Conservation (phyloP, 2,113 vertebrate species). For the Oryzias javanicus region DNA sequence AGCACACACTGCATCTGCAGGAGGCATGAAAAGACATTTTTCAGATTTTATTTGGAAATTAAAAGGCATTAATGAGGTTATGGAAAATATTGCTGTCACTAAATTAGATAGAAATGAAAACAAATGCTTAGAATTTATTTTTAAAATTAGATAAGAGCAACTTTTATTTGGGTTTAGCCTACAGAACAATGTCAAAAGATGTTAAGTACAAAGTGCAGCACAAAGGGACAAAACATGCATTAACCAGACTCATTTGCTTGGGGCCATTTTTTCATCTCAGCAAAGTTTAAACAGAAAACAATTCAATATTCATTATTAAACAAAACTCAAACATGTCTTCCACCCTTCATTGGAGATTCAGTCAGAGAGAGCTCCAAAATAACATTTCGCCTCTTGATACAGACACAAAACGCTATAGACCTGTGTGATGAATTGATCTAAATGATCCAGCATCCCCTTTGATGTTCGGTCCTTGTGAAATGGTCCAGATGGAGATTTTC, state of each 20-base stretch:
- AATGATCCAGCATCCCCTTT: not conserved
- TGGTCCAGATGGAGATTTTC: slow-evolving; percentile 11
- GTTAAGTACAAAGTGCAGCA: slow-evolving; percentile 11
- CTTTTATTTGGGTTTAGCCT: not conserved
- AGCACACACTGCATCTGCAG: slow-evolving; percentile 3
- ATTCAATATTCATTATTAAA: slow-evolving; percentile 42
- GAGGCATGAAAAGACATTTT: not conserved
- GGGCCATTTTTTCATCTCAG: slow-evolving; percentile 24
- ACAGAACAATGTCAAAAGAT: slow-evolving; percentile 21
- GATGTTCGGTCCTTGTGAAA: slow-evolving; percentile 15
- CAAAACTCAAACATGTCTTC: slow-evolving; percentile 19
- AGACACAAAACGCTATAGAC: slow-evolving; percentile 14
- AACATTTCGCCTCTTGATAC: slow-evolving; percentile 12
- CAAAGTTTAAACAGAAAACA: slow-evolving; percentile 29
- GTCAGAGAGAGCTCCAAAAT: slow-evolving; percentile 12
- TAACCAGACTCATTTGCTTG: slow-evolving; percentile 27
- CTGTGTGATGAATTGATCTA: slow-evolving; percentile 16
- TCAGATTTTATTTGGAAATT: too few relatives aligned
- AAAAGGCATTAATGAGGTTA: too few relatives aligned
- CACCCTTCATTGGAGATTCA: slow-evolving; percentile 4
- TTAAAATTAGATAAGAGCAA: too few relatives aligned
- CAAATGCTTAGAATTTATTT: too few relatives aligned
- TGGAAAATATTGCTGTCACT: too few relatives aligned
- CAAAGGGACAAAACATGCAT: slow-evolving; percentile 40
- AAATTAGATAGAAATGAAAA: too few relatives aligned